Base-by-base conservation (phyloP, 2,797 vertebrate genomes). In the Darevskia nairensis region DNA sequence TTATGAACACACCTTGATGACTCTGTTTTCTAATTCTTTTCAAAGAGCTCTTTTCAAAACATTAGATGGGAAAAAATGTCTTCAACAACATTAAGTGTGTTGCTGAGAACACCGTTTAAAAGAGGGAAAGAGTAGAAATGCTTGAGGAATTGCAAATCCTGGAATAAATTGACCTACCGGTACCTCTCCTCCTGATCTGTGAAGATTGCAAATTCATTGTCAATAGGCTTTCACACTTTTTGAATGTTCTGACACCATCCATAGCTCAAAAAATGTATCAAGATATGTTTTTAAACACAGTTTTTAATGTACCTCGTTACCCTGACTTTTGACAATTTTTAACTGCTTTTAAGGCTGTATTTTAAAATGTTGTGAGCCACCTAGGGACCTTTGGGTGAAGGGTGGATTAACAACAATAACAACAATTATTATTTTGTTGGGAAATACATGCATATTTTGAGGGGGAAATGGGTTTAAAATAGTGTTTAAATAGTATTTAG, bases 1-100 rank as follows among this genome's bases (percentile, higher is more conserved):
- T 32, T 61, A 78, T 71, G 81, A 89, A 92, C 87, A 13, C 0
- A 0, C 66, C 92, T 88, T 88, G 89, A 80, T 82, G 23, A n/a
- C 68, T 82, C 46, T 84, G 89, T 11, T 21, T 6, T 92, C 13
- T 64, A 76, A 86, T 68, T 25, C 59, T 84, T 92, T 94, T 82
- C 23, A 91, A 84, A 79, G 13, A 85, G 11, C 77, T n/a, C 21
- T 59, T 19, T 61, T 29, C 44, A 59, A 71, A 50, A 76, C 13
- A 66, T 27, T 32, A 32, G 27, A 79, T 71, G 46, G 27, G n/a
- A 29, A 17, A 25, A 41, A 11, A 23, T 74, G 5, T 44, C 29
- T 46, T 68, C 50, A 80, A 8, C 88, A 84, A 25, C 0, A 2
- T 11, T 74, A 55, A 55, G 50, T 55, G 50, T 55, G 50, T 86